A percentile compares a stretch with the other conserved stretches of the same genome.
Conservation (phyloP, 2,797 vertebrate species). For the Sebastes goodei region DNA sequence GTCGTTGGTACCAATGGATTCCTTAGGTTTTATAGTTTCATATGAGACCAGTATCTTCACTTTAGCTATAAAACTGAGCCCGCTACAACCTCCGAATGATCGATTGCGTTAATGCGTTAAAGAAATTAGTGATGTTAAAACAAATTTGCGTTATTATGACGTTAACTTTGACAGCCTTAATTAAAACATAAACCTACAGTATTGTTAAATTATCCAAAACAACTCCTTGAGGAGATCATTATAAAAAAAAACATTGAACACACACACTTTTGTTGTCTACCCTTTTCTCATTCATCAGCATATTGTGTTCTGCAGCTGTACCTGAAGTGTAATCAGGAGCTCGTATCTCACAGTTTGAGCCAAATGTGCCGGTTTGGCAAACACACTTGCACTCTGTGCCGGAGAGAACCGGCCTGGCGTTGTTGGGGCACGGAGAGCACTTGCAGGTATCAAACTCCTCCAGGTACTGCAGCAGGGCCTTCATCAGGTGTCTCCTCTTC, state of each 20-base stretch:
- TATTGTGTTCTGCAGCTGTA: conserved; percentile 37
- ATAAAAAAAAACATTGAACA: neutral
- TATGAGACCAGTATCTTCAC: too few species aligned
- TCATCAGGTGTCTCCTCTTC: conserved; percentile 86
- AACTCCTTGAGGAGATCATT: neutral
- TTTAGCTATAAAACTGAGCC: too few species aligned
- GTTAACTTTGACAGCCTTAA: too few species aligned
- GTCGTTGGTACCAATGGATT: too few species aligned
- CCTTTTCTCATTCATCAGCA: neutral
- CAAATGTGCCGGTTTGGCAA: conserved; percentile 90
- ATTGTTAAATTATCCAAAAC: neutral
- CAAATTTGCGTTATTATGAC: too few species aligned
- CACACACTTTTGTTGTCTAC: neutral
- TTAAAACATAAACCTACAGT: neutral
- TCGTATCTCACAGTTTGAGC: conserved; percentile 84
- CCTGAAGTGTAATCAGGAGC: conserved; percentile 86
- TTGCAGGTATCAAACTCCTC: conserved; percentile 87
- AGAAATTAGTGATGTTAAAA: too few species aligned
- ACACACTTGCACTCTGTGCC: conserved; percentile 90
- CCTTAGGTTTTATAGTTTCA: too few species aligned
- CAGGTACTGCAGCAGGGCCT: conserved; percentile 85
- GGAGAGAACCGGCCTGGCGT: conserved; percentile 81
- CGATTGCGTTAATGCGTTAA: too few species aligned
- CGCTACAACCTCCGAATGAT: too few species aligned
- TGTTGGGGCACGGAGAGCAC: conserved; percentile 91